Evolutionary conservation across 2,113 vertebrate species (phyloP).

Genomic region (Sporophila hypoxantha): DNA sequence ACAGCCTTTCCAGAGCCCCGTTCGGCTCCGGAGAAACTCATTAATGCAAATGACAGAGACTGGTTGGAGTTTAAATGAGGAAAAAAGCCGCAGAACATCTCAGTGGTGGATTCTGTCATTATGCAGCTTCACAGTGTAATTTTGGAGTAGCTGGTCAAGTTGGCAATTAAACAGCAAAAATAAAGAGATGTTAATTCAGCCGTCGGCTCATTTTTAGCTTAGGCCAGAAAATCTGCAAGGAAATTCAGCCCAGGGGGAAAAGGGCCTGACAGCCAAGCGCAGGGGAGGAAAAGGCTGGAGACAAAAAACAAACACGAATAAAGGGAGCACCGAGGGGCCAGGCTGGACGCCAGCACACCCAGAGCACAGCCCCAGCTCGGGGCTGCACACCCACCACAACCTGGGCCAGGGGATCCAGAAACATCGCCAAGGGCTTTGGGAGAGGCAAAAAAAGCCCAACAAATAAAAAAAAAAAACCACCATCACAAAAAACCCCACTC

Average conservation of each 20-base stretch:
- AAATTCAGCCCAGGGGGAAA: not conserved
- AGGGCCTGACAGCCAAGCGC: accelerated
- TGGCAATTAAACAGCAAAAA: not conserved
- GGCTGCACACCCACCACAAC: accelerated
- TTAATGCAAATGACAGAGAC: not conserved
- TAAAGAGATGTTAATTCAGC: not conserved
- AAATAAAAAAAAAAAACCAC: too few relatives aligned
- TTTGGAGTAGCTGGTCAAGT: not conserved
- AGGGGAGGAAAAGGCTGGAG: not conserved
- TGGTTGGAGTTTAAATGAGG: not conserved
- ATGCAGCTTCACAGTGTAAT: not conserved
- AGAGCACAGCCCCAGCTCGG: not conserved
- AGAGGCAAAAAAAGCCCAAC: not conserved
- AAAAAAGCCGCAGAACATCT: not conserved
- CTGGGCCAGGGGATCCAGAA: accelerated
- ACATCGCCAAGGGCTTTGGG: accelerated
- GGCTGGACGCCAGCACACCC: accelerated
- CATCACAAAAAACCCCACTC: too few relatives aligned
- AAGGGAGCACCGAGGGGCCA: accelerated
- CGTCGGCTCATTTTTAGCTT: not conserved
- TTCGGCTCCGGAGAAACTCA: not conserved
- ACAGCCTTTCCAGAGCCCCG: not conserved
- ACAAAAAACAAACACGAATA: accelerated
- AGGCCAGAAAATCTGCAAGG: not conserved
- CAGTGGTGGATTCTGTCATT: not conserved